Conservation (phyloP, 2,888 invertebrate genomes). For the Desoria tigrina region DNA sequence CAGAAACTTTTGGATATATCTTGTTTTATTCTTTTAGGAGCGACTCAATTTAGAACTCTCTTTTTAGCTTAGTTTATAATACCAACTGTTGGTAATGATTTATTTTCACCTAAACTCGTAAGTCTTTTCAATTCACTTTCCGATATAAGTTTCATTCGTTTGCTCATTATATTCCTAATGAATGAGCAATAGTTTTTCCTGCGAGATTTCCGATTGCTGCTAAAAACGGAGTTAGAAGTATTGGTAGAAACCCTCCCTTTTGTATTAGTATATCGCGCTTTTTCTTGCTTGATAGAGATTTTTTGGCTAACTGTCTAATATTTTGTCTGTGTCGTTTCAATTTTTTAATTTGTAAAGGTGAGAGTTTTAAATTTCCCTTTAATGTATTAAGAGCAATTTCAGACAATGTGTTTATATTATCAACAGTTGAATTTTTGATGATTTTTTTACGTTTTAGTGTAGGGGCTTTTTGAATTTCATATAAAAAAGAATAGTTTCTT, state of each 20-base stretch:
- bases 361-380: not conserved
- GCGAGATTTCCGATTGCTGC: not conserved
- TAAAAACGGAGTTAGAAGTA: not conserved
- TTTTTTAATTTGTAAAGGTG: not conserved
- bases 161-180: not conserved
- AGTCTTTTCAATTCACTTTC: not conserved
- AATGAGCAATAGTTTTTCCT: not conserved
- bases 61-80: too few relatives aligned
- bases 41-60: too few relatives aligned
- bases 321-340: not conserved
- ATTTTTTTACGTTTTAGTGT: not conserved
- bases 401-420: not conserved
- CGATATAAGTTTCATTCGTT: not conserved
- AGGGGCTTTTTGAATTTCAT: not conserved
- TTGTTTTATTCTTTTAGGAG: too few relatives aligned
- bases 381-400: conserved; percentile 3
- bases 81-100: not conserved
- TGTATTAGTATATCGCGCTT: not conserved
- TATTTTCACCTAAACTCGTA: not conserved
- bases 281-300: not conserved
- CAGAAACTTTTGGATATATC: too few relatives aligned
- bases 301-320: not conserved
- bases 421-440: not conserved
- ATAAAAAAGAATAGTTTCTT: not conserved
- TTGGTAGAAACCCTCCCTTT: conserved; percentile 3